Percentiles rank a stretch among this genome's conserved stretches.
phyloP scores from a whole-genome alignment of 92 coral and sea anemone species.

The Actinernus sp. region DNA sequence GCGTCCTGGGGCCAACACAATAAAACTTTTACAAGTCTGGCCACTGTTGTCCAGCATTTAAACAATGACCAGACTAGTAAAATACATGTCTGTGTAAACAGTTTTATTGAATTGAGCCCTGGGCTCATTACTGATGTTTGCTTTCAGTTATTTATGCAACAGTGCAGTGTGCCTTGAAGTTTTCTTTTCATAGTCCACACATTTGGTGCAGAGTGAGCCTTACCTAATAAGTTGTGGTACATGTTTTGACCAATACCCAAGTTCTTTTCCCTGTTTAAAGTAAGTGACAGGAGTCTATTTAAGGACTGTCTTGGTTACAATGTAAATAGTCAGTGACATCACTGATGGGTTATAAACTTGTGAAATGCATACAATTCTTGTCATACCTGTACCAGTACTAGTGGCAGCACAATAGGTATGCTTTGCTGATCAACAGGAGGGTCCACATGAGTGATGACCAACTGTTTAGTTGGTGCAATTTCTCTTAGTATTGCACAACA shows the following conservation, averaged over 20 bases:
- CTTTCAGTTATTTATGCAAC: too few relatives aligned
- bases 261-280: constrained; percentile 84
- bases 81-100: too few relatives aligned
- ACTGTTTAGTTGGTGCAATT: constrained; percentile 77
- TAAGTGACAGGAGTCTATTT: neutral
- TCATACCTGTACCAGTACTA: constrained; percentile 89
- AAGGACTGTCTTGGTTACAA: neutral
- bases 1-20: too few relatives aligned
- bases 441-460: constrained; percentile 67
- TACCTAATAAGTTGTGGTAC: constrained; percentile 85
- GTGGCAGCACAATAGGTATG: constrained; percentile 82
- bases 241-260: constrained; percentile 77
- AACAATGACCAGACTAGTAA: too few relatives aligned
- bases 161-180: neutral
- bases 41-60: too few relatives aligned
- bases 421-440: constrained; percentile 89
- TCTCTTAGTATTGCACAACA: constrained; percentile 83
- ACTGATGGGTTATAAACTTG: neutral
- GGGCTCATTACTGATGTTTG: too few relatives aligned
- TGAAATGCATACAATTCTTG: too few relatives aligned
- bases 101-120: too few relatives aligned
- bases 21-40: too few relatives aligned
- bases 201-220: too few relatives aligned
- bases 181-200: neutral
- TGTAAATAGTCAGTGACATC: neutral